Conservation (phyloP, 2,888 invertebrate genomes). For the Pammene aurita region DNA sequence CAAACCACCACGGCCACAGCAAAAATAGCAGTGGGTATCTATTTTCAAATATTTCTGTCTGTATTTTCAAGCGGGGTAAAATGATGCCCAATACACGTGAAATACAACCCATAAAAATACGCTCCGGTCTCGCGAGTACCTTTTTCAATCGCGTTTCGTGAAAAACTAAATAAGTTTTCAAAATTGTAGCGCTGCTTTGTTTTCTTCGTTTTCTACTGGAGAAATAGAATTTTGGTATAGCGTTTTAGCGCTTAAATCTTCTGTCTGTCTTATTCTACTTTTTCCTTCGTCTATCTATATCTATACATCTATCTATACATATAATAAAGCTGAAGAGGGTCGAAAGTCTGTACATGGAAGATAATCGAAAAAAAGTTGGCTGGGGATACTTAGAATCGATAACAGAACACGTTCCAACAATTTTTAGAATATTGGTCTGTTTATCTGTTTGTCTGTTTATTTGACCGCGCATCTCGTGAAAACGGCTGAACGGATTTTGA, state of each 20-base stretch:
- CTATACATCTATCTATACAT: no score
- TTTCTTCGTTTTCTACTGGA: conserved; percentile 16
- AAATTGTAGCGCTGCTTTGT: conserved; percentile 7
- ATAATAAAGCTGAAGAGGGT: no score
- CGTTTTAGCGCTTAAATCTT: neutral
- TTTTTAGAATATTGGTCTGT: no score
- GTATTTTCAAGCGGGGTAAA: conserved; percentile 16
- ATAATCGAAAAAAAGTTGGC: no score
- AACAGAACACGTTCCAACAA: no score
- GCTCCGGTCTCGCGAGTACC: conserved; percentile 7
- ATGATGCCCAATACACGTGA: conserved; percentile 17
- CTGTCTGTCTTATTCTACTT: neutral
- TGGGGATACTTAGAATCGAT: no score
- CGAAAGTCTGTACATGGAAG: no score
- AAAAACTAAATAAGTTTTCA: conserved; percentile 8
- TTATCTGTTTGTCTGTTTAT: no score
- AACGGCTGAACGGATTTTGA: no score
- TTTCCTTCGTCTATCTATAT: neutral
- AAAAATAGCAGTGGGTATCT: neutral
- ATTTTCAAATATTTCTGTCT: conserved; percentile 13
- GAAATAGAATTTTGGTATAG: conserved; percentile 6
- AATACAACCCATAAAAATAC: conserved; percentile 21
- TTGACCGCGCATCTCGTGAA: no score
- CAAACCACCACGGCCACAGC: neutral
- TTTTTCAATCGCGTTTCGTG: conserved; percentile 10